Base-by-base conservation (phyloP, 2,888 invertebrate species). In the Electrophaes corylata region DNA sequence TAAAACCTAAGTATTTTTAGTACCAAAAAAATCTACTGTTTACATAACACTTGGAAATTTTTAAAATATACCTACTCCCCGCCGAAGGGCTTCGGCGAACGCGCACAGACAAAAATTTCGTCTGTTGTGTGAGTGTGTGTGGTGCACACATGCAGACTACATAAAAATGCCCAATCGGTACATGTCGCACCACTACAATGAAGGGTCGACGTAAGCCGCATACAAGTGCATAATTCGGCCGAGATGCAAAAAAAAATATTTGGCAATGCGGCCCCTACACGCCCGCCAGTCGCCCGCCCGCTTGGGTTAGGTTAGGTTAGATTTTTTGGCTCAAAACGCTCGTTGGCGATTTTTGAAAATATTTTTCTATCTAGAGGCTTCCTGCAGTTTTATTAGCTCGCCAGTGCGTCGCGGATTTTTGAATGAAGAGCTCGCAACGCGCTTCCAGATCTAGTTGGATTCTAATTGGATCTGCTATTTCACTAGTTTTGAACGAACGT, bases 241-340 rank as follows among this genome's bases (percentile, higher is more conserved):
- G 91, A 91, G 91, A 91, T 91, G 91, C 91, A 91, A 91, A 91
- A 91, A 85, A 91, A 91, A 91, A 91, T 91, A 91, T 91, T 91
- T 91, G 91, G 91, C 91, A 91, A 91, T 90, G 88, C 90, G 91
- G 91, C 89, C 91, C 91, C 91, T 91, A 88, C 89, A 83, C 90
- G 89, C 79, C 88, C 84, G 91, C 84, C 91, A 91, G 91, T 91
- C 90, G 91, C 86, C 89, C 90, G 91, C 88, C 84, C 90, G 91
- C 84, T 88, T 81, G 91, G 90, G 88, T 91, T 91, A 91, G 91
- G 91, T 91, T 91, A 91, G 91, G 91, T 91, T 91, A 91, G 91
- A 91, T 91, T 90, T 90, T 91, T 91, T 89, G 91, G 88, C 90
- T 89, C 87, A 89, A 89, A 91, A 88, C 87, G 91, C 84, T 91